These are phyloP conservation scores for Pentamera pediparva DNA, from an alignment of 53 echinoderm and acorn worm species.

Conservation along the genomic window DNA sequence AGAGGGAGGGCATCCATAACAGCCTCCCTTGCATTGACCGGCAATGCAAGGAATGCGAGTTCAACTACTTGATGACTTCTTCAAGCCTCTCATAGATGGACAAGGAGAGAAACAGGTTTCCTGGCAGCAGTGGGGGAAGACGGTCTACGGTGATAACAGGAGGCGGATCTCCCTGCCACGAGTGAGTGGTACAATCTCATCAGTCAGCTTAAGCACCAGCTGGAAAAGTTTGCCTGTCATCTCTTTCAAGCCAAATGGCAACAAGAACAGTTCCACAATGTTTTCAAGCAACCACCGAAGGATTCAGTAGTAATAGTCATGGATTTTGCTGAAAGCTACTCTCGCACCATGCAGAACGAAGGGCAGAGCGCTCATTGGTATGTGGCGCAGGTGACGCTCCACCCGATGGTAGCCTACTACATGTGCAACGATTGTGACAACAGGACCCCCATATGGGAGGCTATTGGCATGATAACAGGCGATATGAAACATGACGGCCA, in stretches of 20 bases:
- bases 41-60: not conserved
- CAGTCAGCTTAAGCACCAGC: not conserved
- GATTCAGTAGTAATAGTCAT: slow-evolving; percentile 17
- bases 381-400: slow-evolving; percentile 23
- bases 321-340: slow-evolving; percentile 40
- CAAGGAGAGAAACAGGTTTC: not conserved
- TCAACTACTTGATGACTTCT: not conserved
- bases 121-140: slow-evolving; percentile 2
- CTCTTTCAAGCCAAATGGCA: slow-evolving; percentile 15
- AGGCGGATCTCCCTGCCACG: not conserved
- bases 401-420: slow-evolving; percentile 43
- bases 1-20: not conserved
- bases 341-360: slow-evolving; percentile 27
- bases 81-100: not conserved
- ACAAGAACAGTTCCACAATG: not conserved
- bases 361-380: slow-evolving; percentile 42
- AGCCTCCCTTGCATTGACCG: not conserved
- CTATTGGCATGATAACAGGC: not conserved
- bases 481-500: too few relatives aligned
- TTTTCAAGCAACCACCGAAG: not conserved
- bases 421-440: slow-evolving; percentile 13
- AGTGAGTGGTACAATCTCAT: not conserved
- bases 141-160: not conserved
- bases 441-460: too few relatives aligned
- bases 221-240: not conserved